phyloP scores from a whole-genome alignment of 2,113 vertebrate species.

The Neomonachus schauinslandi region DNA sequence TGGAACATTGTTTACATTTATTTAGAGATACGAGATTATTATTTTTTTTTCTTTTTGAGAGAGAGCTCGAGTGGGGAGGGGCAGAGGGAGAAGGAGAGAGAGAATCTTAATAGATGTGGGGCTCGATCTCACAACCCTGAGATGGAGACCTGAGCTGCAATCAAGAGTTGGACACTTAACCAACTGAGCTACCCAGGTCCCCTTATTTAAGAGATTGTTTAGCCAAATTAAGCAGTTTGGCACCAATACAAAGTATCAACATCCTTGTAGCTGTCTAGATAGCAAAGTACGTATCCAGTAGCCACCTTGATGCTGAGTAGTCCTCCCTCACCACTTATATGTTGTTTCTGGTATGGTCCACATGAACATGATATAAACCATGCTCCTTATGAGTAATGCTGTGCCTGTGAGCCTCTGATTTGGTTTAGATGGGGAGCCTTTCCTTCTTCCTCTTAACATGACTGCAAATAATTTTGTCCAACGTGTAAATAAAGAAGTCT shows the following conservation, averaged over 20 bases:
- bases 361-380: background rate
- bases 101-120: background rate
- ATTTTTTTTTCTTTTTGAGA: background rate
- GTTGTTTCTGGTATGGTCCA: background rate
- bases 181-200: background rate
- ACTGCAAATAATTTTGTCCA: conserved; percentile 48
- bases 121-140: background rate
- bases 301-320: background rate
- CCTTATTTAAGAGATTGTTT: conserved; percentile 18
- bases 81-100: background rate
- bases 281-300: background rate
- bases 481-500: background rate
- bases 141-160: background rate
- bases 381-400: background rate
- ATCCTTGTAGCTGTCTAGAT: background rate
- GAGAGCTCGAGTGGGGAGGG: background rate
- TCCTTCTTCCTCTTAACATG: conserved; percentile 2
- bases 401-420: conserved; percentile 5
- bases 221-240: background rate
- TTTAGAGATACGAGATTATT: conserved; percentile 11
- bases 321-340: background rate
- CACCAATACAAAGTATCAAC: background rate
- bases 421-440: conserved; percentile 1
- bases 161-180: background rate
- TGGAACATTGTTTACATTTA: conserved; percentile 21